Conservation (phyloP, 2,113 vertebrate genomes). For the Eleginops maclovinus region DNA sequence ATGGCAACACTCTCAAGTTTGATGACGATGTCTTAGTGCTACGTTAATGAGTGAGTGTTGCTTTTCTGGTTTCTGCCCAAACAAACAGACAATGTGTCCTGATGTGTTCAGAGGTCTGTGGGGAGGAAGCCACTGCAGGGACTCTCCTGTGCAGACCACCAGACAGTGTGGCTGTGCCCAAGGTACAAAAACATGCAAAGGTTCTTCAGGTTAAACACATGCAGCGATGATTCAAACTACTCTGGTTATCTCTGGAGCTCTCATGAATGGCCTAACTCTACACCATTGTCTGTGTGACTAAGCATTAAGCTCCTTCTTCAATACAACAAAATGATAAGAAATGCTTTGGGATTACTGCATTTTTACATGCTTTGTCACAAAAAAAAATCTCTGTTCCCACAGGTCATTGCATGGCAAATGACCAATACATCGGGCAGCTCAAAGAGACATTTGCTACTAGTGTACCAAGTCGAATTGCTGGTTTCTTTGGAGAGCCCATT, state of each 20-base stretch:
- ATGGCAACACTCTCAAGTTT: not conserved
- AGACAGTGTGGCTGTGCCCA: conserved; percentile 90
- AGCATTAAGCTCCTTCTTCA: not conserved
- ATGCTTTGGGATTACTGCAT: no score
- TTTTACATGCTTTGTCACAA: no score
- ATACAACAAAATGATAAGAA: not conserved
- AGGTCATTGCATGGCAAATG: conserved; percentile 91
- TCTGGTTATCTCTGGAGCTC: conserved; percentile 3
- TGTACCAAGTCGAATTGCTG: conserved; percentile 88
- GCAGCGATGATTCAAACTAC: not conserved
- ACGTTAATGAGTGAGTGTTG: conserved; percentile 35
- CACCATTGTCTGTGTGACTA: conserved; percentile 2
- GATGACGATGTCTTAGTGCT: not conserved
- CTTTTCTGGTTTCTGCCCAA: conserved; percentile 52
- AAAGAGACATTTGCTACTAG: conserved; percentile 89
- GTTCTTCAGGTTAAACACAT: conserved; percentile 1
- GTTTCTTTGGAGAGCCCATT: conserved; percentile 95
- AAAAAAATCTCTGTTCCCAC: conserved; percentile 15
- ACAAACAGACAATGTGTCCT: conserved; percentile 94
- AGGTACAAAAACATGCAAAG: conserved; percentile 81
- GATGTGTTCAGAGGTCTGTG: conserved; percentile 94
- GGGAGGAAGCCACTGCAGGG: conserved; percentile 94
- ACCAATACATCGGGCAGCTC: conserved; percentile 90
- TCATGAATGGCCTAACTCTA: not conserved
- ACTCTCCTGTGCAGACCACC: conserved; percentile 93